Conservation (phyloP, 1,140 invertebrate genomes). For the Drosophila yakuba region DNA sequence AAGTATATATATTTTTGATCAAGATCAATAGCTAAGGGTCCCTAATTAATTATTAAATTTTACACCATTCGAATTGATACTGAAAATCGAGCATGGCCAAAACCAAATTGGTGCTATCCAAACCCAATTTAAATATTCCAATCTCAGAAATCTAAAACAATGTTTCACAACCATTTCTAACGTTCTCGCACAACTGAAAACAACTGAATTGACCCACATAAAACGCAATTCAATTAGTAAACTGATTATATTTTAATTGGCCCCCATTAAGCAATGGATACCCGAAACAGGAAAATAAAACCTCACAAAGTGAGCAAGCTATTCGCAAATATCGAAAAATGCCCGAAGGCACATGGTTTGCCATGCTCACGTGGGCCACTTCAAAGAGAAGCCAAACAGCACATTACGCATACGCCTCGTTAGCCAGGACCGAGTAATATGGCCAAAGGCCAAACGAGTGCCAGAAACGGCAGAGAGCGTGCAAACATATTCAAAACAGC, state of each 20-base stretch:
- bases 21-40: too few relatives aligned
- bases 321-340: constrained; percentile 33
- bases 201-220: constrained; percentile 18
- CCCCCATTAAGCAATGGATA: constrained; percentile 22
- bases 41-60: too few relatives aligned
- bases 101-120: neutral
- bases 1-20: too few relatives aligned
- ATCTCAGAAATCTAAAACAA: neutral
- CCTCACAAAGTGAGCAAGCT: constrained; percentile 6
- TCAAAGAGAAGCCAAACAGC: constrained; percentile 34
- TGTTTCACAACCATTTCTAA: neutral
- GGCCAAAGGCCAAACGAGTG: constrained; percentile 64
- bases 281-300: constrained; percentile 5
- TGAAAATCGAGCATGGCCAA: neutral
- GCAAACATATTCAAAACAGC: constrained; percentile 60
- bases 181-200: neutral
- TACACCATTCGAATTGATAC: neutral
- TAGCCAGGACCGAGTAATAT: constrained; percentile 36
- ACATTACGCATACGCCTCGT: constrained; percentile 68
- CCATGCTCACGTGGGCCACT: constrained; percentile 27
- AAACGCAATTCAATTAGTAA: constrained; percentile 33
- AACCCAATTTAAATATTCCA: neutral
- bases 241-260: constrained; percentile 43
- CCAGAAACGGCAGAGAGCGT: constrained; percentile 45
- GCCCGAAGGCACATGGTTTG: constrained; percentile 27